Evolutionary conservation across 2,888 invertebrate genomes (phyloP), one percentile per base, ranked within the genome.

Genomic region (Micropterix aruncella): DNA sequence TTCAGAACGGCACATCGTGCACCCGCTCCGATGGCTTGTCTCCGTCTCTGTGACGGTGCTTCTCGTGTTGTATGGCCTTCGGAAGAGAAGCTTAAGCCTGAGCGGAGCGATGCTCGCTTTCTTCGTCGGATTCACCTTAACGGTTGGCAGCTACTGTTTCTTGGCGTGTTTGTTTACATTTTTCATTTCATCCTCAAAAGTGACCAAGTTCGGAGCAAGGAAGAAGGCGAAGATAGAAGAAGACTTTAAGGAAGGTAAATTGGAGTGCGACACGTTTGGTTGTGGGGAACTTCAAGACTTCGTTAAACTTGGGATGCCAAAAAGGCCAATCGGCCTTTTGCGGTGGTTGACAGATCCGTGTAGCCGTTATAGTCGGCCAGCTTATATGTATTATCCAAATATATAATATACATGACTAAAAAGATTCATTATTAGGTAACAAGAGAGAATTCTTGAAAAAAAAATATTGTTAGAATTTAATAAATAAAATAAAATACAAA

Each of bases 171-270:
- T 92, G 19, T 63, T 86, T 14, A 70, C 78, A 2, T 92, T 92
- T 61, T 92, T 91, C 57, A 59, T 89, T 17, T 73, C 83, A 40
- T 84, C 84, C 2, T 88, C 90, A 1, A 80, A 79, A 57, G 88
- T 83, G 0, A 91, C 92, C 1, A 88, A 86, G 60, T 84, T 82
- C 55, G 72, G 82, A 16, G 62, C 76, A 1, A 62, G 77, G 44
- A 59, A 72, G 41, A 87, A 87, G 57, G 67, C 64, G 46, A 80
- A 79, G 56, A 59, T 88, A 44, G 90, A 91, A 58, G 73, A 70
- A 40, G 82, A 88, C 54, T 86, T 79, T 54, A 86, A 84, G 65
- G 86, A 86, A 73, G 88, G 84, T 83, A 58, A 41, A 42, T 16
- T 36, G 27, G 27, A 38, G n/a, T n/a, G n/a, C n/a, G n/a, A n/a